Conservation (phyloP, 2,888 invertebrate genomes). For the Drosophila bunnanda region DNA sequence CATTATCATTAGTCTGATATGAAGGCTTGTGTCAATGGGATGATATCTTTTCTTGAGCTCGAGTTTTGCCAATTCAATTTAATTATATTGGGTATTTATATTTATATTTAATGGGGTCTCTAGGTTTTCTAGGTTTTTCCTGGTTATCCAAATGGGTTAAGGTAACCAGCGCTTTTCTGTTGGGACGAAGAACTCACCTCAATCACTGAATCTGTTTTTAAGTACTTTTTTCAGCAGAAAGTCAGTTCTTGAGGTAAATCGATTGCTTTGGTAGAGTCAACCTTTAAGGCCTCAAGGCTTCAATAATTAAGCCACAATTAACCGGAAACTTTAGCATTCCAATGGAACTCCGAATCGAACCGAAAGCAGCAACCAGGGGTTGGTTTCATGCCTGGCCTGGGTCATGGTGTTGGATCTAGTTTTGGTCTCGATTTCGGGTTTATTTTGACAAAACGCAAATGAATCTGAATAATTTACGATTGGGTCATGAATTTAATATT, state of each 20-base stretch:
- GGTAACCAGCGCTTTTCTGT: no score
- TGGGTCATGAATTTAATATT: conserved; percentile 45
- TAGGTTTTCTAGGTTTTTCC: no score
- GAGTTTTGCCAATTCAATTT: not conserved
- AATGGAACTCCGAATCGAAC: conserved; percentile 12
- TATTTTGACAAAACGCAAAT: conserved; percentile 44
- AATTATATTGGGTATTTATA: no score
- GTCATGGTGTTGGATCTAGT: not conserved
- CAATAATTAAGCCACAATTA: conserved; percentile 32
- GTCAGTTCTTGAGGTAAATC: not conserved
- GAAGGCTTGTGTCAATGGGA: not conserved
- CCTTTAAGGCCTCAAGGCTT: not conserved
- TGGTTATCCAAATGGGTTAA: no score
- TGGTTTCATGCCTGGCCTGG: conserved; percentile 7
- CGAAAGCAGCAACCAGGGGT: conserved; percentile 9
- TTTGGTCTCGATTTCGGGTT: conserved; percentile 39
- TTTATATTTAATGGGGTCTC: no score
- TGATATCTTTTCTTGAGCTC: not conserved
- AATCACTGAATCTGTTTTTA: not conserved
- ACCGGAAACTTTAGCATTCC: conserved; percentile 25
- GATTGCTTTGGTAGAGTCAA: not conserved
- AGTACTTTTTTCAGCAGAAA: not conserved
- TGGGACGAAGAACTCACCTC: no score
- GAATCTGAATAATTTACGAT: conserved; percentile 41
- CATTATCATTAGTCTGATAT: not conserved